Evolutionary conservation across 2,797 vertebrate genomes (phyloP).

Genomic region (Margarornis squamiger): DNA sequence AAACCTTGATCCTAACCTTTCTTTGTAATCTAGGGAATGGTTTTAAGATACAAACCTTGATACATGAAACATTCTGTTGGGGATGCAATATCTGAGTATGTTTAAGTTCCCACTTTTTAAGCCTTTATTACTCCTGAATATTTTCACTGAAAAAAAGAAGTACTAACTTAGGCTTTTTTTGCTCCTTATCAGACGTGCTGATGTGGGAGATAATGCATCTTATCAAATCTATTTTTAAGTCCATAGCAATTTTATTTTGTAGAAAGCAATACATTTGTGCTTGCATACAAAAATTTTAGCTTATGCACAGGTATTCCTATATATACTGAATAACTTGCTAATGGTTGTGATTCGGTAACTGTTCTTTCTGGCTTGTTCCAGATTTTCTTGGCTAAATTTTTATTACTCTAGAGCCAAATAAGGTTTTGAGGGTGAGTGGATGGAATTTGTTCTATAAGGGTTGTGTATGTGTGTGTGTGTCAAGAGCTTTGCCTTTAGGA

Average conservation of each 20-base stretch:
- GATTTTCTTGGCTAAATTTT: background rate
- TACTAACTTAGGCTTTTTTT: background rate
- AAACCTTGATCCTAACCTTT: background rate
- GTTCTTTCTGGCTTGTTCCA: background rate
- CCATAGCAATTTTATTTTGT: background rate
- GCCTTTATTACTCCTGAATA: background rate
- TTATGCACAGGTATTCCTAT: background rate
- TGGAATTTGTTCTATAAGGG: background rate
- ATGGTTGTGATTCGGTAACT: background rate
- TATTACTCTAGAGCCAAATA: background rate
- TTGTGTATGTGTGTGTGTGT: background rate
- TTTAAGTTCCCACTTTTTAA: background rate
- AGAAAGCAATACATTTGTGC: background rate
- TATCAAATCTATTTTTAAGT: background rate
- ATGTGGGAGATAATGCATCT: background rate
- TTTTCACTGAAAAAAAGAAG: background rate
- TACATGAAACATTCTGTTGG: background rate
- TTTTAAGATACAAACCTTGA: background rate
- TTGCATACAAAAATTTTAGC: background rate
- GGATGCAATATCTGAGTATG: background rate
- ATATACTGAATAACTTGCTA: background rate
- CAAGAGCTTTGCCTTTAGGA: background rate
- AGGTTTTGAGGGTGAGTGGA: background rate
- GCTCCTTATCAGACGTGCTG: background rate
- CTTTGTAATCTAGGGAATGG: background rate